Base-by-base conservation (phyloP, 2,888 invertebrate genomes). In the Sepiola atlantica region DNA sequence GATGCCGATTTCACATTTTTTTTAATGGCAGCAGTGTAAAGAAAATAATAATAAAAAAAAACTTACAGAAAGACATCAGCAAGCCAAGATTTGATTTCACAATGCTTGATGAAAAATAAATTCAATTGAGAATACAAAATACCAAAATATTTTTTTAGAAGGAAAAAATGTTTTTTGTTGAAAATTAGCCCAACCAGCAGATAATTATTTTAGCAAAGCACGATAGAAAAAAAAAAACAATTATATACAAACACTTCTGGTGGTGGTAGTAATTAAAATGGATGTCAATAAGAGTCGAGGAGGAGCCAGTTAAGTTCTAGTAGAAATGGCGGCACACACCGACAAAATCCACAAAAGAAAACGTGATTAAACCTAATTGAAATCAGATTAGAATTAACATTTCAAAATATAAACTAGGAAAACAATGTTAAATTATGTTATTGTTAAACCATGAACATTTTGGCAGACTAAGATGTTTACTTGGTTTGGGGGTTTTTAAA, bases 51-150 rank as follows among this genome's bases (percentile, higher is more conserved):
- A 92, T n/a, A n/a, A 92, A 55, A 55, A 92, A 92, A 54, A 92
- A 92, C 92, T 92, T 92, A 92, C 92, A 92, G 92, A 92, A 61
- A 61, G n/a, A 92, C 92, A 92, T 92, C 92, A 92, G 92, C 92
- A 92, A 92, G 92, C 54, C 92, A 54, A 92, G 92, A 92, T 92
- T 77, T 92, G 92, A 92, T 92, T 92, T 92, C 92, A 92, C 92
- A 92, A 92, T 92, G 92, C 92, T 92, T 92, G 92, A 92, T 92
- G 54, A 92, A 92, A 92, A 92, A 92, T 55, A 92, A 92, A 92
- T 92, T 45, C 92, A 92, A 92, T 55, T 92, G 92, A 92, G 55
- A 92, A 55, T 92, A 92, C 92, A 92, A 92, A 92, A 92, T 45
- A 92, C 92, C 92, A 92, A 77, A 77, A 32, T 14, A 77, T 6